Evolutionary conservation across 2,797 vertebrate genomes (phyloP).

Genomic region (Hoplostethus mediterraneus): DNA sequence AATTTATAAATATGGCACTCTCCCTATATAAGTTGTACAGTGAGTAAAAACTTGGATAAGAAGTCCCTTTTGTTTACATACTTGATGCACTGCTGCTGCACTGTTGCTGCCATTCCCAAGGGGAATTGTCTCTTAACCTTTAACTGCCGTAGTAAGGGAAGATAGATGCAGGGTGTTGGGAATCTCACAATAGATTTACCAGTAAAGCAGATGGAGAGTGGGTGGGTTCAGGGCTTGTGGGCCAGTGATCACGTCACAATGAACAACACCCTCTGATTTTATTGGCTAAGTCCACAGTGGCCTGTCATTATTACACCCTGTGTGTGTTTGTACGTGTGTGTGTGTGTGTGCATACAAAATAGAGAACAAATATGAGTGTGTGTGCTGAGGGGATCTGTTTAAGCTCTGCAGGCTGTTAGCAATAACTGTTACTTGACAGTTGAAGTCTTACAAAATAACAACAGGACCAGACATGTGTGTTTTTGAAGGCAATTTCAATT

Average conservation of each 20-base stretch:
- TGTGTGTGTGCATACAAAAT: neutral
- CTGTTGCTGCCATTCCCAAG: neutral
- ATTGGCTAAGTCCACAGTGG: constrained; percentile 11
- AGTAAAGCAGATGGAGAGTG: constrained; percentile 14
- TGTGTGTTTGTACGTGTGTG: neutral
- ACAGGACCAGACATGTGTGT: neutral
- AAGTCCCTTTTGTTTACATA: neutral
- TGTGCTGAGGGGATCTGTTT: neutral
- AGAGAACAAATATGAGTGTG: neutral
- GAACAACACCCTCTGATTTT: constrained; percentile 12
- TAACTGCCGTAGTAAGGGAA: constrained; percentile 1
- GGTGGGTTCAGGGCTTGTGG: neutral
- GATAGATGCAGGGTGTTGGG: neutral
- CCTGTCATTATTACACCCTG: neutral
- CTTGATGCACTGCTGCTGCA: neutral
- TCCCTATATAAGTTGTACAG: no score
- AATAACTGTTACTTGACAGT: constrained; percentile 2
- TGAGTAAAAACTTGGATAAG: neutral
- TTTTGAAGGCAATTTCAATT: neutral
- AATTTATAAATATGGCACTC: no score
- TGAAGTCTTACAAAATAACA: constrained; percentile 6
- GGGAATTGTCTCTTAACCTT: neutral
- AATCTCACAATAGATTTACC: constrained; percentile 9
- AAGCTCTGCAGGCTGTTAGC: neutral
- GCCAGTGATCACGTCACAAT: constrained; percentile 5